phyloP scores from a whole-genome alignment of 2,888 invertebrate species.

The Diaprepes abbreviatus region DNA sequence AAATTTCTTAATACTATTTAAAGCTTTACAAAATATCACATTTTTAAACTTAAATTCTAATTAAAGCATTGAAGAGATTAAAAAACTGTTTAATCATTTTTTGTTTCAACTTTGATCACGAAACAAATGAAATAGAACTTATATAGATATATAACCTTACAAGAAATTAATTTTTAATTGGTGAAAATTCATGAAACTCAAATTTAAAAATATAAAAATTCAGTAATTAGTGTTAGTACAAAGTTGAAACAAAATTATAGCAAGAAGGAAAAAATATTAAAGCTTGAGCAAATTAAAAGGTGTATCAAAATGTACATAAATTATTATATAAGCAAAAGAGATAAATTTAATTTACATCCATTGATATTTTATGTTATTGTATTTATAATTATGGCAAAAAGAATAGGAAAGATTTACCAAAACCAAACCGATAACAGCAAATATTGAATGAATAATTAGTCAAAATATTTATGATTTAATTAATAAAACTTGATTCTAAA shows the following conservation, averaged over 20 bases:
- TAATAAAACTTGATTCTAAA: no score
- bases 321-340: not conserved
- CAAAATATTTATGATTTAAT: no score
- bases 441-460: no score
- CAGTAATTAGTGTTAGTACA: not conserved
- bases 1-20: constrained; percentile 47
- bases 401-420: no score
- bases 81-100: not conserved
- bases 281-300: constrained; percentile 66
- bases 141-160: no score
- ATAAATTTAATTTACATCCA: not conserved
- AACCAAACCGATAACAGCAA: no score
- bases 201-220: not conserved
- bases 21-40: constrained; percentile 43
- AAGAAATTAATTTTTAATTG: no score
- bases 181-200: not conserved
- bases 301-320: constrained; percentile 55
- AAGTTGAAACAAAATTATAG: constrained; percentile 2
- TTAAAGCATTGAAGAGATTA: constrained; percentile 41
- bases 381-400: no score
- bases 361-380: no score
- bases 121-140: no score
- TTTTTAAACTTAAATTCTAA: constrained; percentile 37
- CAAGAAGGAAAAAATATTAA: constrained; percentile 54
- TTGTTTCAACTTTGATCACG: constrained; percentile 2